Evolutionary conservation across 2,888 invertebrate species (phyloP).

Genomic region (Gasteruption jaculator): DNA sequence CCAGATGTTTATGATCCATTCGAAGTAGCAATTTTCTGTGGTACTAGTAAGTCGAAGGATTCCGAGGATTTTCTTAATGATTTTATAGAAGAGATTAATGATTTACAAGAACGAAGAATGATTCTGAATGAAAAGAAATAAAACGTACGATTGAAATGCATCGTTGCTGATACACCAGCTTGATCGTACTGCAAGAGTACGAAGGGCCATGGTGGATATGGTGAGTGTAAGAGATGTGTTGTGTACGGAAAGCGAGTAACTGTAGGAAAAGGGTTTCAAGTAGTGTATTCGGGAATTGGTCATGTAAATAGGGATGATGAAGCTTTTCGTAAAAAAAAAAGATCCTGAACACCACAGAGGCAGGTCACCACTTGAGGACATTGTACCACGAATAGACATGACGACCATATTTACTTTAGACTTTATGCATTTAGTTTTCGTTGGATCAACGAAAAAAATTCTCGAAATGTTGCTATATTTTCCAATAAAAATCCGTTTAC

Average conservation of each 20-base stretch:
- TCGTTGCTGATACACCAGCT: constrained; percentile 7
- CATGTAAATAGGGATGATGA: too few species aligned
- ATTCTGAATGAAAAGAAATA: neutral
- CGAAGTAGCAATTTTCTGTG: neutral
- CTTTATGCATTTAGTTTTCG: too few species aligned
- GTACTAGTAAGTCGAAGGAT: constrained; percentile 3
- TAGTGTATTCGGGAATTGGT: too few species aligned
- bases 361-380: too few species aligned
- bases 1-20: constrained; percentile 4
- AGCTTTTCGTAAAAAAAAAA: too few species aligned
- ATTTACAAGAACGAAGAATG: neutral
- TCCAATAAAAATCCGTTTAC: too few species aligned
- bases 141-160: constrained; percentile 1
- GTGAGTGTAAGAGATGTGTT: constrained; percentile 6
- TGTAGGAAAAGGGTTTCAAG: neutral
- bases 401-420: too few species aligned
- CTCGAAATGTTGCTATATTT: too few species aligned
- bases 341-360: too few species aligned
- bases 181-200: neutral
- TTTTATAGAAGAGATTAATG: constrained; percentile 2
- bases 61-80: neutral
- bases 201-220: neutral
- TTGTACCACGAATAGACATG: too few species aligned
- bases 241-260: neutral
- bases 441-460: too few species aligned